Base-by-base conservation (phyloP, 2,797 vertebrate genomes). In the Benthosema pterotum region DNA sequence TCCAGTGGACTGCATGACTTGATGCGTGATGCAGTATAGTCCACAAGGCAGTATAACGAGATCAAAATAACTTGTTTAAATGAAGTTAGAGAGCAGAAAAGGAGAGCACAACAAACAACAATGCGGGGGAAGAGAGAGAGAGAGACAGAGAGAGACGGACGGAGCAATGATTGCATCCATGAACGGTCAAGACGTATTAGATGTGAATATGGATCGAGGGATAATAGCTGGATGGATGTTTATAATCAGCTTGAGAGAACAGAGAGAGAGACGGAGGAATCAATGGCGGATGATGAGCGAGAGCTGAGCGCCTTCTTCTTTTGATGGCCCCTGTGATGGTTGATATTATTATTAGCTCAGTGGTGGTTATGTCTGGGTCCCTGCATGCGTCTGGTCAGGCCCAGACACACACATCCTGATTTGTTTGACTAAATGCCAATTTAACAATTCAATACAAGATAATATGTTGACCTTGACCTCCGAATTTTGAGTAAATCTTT, bases 31-130 rank as follows among this genome's bases (percentile, higher is more conserved):
- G n/a, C n/a, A n/a, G n/a, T n/a, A n/a, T n/a, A n/a, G n/a, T n/a
- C n/a, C n/a, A n/a, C n/a, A 47, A 58, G 58, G 60, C 65, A 13
- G 72, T 86, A 83, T 86, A 83, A 80, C 72, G 72, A 83, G 84
- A 56, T 67, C 42, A 55, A 69, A 52, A 65, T 7, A 50, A 48
- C 47, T 61, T 52, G 52, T 66, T 72, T 60, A n/a, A 14, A 38
- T 3, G 13, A 3, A 0, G 13, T 2, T 46, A n/a, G n/a, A 9
- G 32, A 32, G 53, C 45, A 11, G 54, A 60, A n/a, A 42, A 54
- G 38, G 13, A 52, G 45, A n/a, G 43, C 45, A 14, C 0, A 1
- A 19, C 14, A 42, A 16, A n/a, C n/a, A n/a, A n/a, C n/a, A n/a
- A n/a, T n/a, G n/a, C n/a, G n/a, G 38, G 59, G 63, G 52, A 32